These are phyloP conservation scores for Acanthiza pusilla DNA, from an alignment of 2,797 vertebrate genomes.

Conservation along the genomic window DNA sequence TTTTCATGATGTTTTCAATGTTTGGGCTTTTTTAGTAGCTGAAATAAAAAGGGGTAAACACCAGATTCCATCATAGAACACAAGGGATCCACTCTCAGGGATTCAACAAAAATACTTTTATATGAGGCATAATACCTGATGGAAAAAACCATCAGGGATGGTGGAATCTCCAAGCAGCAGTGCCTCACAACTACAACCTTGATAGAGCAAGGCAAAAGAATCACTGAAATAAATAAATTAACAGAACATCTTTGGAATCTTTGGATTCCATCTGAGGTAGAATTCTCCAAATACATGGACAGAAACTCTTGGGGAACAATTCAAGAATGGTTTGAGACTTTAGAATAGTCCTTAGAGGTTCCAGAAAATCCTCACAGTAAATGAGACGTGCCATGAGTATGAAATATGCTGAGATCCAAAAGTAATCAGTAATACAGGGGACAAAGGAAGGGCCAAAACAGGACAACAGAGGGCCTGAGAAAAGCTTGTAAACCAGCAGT, in stretches of 20 bases:
- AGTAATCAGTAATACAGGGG: background rate
- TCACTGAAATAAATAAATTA: background rate
- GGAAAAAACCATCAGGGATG: background rate
- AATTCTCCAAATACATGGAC: background rate
- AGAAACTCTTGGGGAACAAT: background rate
- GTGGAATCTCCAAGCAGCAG: background rate
- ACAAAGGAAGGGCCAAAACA: background rate
- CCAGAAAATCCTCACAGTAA: background rate
- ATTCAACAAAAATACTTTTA: background rate
- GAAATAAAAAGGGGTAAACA: background rate
- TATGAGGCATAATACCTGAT: background rate
- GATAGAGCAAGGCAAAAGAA: background rate
- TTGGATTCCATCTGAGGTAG: background rate
- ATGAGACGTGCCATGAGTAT: fast-evolving
- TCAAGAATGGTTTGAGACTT: background rate
- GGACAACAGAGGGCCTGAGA: background rate
- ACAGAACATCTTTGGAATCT: background rate
- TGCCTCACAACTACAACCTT: background rate
- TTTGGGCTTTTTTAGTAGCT: background rate
- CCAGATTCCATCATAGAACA: background rate
- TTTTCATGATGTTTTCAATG: background rate
- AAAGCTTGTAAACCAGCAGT: background rate
- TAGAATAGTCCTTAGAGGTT: background rate
- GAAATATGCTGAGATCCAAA: background rate
- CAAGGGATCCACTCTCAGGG: background rate